Percentiles rank a stretch among this genome's conserved stretches.
Conservation (phyloP, 1,140 invertebrate genomes). For the Agraylea sexmaculata region DNA sequence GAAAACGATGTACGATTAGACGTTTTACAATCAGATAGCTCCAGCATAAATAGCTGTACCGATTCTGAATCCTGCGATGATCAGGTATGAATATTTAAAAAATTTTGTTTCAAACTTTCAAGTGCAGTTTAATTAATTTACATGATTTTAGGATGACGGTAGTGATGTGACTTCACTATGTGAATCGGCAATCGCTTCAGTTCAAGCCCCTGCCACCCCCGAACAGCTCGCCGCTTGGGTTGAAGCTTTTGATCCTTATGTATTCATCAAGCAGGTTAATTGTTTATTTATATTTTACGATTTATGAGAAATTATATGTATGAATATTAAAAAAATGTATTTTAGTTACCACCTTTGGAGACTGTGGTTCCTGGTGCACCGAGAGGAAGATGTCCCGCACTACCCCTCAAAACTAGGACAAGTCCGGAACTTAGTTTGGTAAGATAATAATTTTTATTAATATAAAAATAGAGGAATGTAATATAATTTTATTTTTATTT, state of each 20-base stretch:
- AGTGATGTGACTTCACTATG: conserved; percentile 33
- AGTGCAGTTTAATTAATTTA: conserved; percentile 2
- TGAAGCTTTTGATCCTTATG: conserved; percentile 77
- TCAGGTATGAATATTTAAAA: conserved; percentile 4
- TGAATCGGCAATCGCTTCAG: conserved; percentile 39
- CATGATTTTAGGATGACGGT: conserved; percentile 27
- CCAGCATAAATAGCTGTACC: conserved; percentile 28
- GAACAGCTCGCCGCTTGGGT: conserved; percentile 57
- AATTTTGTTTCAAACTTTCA: not conserved
- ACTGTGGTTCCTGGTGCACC: conserved; percentile 60
- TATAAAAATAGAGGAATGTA: not conserved
- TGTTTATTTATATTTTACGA: conserved; percentile 1
- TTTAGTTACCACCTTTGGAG: conserved; percentile 69
- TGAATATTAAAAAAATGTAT: conserved; percentile 3
- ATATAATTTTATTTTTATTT: too few species aligned
- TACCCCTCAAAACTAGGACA: conserved; percentile 85
- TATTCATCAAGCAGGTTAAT: conserved; percentile 67
- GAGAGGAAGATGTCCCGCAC: conserved; percentile 72
- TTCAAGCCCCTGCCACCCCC: conserved; percentile 32
- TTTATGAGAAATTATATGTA: not conserved
- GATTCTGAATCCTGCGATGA: conserved; percentile 16
- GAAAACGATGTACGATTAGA: conserved; percentile 27
- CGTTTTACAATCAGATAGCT: conserved; percentile 22
- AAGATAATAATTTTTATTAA: conserved; percentile 27
- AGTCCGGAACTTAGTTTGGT: conserved; percentile 91